Percentiles rank a stretch among this genome's conserved stretches.
Evolutionary conservation across 2,797 vertebrate species (phyloP).

Genomic region (Amniataba percoides): DNA sequence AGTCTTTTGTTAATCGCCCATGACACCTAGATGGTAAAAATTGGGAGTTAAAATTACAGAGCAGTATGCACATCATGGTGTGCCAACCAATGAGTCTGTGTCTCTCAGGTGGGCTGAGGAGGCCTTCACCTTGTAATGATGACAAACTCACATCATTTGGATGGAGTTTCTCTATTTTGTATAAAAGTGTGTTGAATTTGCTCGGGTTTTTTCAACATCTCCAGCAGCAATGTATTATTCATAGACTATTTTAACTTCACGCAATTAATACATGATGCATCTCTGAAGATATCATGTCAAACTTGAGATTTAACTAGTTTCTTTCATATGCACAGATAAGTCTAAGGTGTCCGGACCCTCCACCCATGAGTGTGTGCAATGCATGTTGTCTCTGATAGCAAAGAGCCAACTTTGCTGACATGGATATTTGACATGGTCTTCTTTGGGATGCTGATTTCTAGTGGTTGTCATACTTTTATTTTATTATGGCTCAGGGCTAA

Average conservation of each 20-base stretch:
- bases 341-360: background rate
- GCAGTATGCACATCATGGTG: background rate
- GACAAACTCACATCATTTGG: background rate
- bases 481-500: too few species aligned
- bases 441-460: background rate
- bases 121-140: constrained; percentile 8
- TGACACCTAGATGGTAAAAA: background rate
- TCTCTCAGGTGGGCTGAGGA: constrained; percentile 2
- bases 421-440: background rate
- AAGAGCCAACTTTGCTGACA: background rate
- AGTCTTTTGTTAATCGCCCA: constrained; percentile 14
- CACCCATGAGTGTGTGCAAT: background rate
- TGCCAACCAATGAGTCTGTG: background rate
- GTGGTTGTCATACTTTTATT: background rate
- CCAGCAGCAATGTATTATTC: background rate
- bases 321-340: background rate
- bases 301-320: background rate
- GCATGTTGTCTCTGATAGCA: background rate
- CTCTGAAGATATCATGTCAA: background rate
- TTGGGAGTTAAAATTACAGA: constrained; percentile 8
- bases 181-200: background rate
- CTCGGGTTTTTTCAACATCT: background rate
- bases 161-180: background rate
- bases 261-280: background rate
- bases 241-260: background rate